Evolutionary conservation across 2,113 vertebrate species (phyloP).

Genomic region (Istiophorus platypterus): DNA sequence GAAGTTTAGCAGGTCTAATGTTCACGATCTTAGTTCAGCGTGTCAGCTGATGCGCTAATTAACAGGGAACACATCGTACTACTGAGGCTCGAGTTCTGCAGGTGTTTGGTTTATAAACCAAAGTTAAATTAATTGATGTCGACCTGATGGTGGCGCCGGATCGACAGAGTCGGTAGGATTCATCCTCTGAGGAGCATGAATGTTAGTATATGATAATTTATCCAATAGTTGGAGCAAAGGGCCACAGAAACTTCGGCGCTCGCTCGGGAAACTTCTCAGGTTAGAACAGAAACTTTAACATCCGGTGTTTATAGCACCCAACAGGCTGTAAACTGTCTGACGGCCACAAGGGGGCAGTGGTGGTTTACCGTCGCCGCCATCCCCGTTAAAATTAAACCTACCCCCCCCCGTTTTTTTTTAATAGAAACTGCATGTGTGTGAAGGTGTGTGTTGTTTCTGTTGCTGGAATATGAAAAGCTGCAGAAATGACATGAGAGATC

Average conservation of each 20-base stretch:
- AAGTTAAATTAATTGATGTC: too few relatives aligned
- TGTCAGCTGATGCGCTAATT: too few relatives aligned
- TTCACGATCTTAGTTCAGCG: too few relatives aligned
- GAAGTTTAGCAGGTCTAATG: too few relatives aligned
- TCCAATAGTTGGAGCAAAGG: not conserved
- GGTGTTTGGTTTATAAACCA: too few relatives aligned
- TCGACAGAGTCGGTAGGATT: not conserved
- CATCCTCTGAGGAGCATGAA: not conserved
- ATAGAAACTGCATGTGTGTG: not conserved
- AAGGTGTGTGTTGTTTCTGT: not conserved
- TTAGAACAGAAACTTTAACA: too few relatives aligned
- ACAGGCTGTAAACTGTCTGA: not conserved
- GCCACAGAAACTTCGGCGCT: too few relatives aligned
- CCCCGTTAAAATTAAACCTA: not conserved
- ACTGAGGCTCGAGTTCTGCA: too few relatives aligned
- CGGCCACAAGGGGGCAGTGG: not conserved
- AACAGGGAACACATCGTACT: too few relatives aligned
- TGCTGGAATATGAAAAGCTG: not conserved
- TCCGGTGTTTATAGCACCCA: too few relatives aligned
- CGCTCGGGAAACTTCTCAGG: too few relatives aligned
- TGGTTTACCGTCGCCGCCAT: not conserved
- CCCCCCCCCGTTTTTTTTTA: not conserved
- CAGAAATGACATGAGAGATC: not conserved
- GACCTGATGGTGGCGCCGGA: not conserved
- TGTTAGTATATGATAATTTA: not conserved